Percentiles rank a stretch among this genome's conserved stretches.
These are phyloP conservation scores for Eulemur albifrons DNA, from an alignment of 2,797 vertebrate genomes.

Conservation along the genomic window DNA sequence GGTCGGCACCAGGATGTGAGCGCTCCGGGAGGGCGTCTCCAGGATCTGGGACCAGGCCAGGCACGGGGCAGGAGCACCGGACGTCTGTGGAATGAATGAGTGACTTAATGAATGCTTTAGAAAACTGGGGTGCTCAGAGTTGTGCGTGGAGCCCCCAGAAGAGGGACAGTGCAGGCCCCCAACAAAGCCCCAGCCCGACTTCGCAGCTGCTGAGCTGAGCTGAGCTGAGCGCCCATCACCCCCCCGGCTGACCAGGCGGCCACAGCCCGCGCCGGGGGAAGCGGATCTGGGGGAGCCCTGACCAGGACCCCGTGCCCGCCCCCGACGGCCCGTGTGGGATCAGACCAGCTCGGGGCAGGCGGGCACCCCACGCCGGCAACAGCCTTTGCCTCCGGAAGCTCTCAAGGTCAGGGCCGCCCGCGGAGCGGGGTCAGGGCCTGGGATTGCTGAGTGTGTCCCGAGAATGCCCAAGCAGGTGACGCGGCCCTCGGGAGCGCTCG, in stretches of 20 bases:
- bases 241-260: no score
- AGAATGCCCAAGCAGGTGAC: neutral
- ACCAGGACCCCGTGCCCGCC: fast-evolving
- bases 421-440: neutral
- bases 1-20: fast-evolving
- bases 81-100: fast-evolving
- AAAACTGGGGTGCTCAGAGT: fast-evolving
- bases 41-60: neutral
- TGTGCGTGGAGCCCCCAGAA: fast-evolving
- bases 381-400: neutral
- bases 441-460: neutral
- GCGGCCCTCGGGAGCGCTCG: neutral
- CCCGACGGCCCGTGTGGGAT: neutral
- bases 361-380: fast-evolving
- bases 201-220: fast-evolving
- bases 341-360: no score
- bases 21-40: fast-evolving
- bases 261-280: fast-evolving
- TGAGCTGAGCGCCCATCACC: neutral
- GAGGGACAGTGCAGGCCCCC: no score
- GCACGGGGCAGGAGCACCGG: fast-evolving
- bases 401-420: constrained; percentile 36
- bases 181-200: fast-evolving
- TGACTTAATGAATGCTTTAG: fast-evolving
- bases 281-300: neutral